phyloP scores from a whole-genome alignment of 2,797 vertebrate species.

The Pangasius macronema region DNA sequence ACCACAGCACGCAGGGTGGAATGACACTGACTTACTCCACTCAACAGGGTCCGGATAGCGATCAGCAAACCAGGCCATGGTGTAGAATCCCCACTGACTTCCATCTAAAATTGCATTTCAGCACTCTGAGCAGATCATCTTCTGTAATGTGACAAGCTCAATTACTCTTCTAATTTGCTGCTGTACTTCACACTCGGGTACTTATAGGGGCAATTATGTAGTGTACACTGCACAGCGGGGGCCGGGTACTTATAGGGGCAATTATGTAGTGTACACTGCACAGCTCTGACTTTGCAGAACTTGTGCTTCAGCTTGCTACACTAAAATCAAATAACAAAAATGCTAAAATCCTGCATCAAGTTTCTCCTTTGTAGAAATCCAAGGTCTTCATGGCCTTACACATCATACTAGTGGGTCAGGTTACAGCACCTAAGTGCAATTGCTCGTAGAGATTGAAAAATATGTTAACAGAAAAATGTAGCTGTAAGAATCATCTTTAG shows the following conservation, averaged over 20 bases:
- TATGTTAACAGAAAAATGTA: neutral
- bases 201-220: slow-evolving; percentile 1
- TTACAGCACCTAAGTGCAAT: neutral
- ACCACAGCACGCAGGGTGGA: neutral
- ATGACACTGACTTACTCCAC: neutral
- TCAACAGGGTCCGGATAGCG: neutral
- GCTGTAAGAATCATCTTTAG: neutral
- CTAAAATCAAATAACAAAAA: neutral
- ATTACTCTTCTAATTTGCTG: neutral
- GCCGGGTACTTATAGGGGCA: neutral
- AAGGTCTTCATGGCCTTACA: neutral
- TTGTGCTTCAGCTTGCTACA: neutral
- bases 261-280: neutral
- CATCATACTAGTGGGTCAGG: neutral
- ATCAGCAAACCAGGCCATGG: neutral
- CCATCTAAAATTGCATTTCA: neutral
- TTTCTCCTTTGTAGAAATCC: neutral
- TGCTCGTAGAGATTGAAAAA: neutral
- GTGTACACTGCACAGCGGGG: neutral
- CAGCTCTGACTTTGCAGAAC: neutral
- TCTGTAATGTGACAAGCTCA: neutral
- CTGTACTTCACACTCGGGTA: neutral
- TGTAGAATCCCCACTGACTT: neutral
- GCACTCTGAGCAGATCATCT: neutral
- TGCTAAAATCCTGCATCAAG: neutral